A percentile compares a stretch with the other conserved stretches of the same genome.
Evolutionary conservation across 2,797 vertebrate genomes (phyloP).

Genomic region (Arctocebus calabarensis): DNA sequence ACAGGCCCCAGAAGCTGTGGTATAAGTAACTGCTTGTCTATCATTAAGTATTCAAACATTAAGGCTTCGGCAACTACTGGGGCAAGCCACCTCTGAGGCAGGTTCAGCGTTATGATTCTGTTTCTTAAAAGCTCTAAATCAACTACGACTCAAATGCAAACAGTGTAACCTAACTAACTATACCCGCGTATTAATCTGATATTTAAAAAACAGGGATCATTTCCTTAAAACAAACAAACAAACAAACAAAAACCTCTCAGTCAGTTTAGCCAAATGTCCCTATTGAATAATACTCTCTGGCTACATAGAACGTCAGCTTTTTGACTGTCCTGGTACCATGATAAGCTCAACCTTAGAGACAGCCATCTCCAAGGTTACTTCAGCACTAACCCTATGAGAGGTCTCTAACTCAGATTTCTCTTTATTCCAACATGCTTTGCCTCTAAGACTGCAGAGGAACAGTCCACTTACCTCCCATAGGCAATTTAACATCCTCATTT

Average conservation of each 20-base stretch:
- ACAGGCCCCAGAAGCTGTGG: background rate
- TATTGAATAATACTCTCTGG: background rate
- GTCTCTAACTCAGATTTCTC: background rate
- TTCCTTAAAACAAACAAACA: too few species aligned
- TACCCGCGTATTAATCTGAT: too few species aligned
- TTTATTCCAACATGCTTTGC: background rate
- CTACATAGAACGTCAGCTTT: background rate
- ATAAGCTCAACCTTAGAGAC: background rate
- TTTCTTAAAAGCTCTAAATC: conserved; percentile 1
- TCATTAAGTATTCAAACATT: background rate
- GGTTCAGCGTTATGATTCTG: background rate
- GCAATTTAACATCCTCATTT: background rate
- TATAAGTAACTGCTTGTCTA: background rate
- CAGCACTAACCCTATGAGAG: background rate
- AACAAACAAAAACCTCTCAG: background rate
- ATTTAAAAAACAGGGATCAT: too few species aligned
- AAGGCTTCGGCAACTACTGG: background rate
- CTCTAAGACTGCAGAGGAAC: background rate
- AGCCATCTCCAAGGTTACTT: background rate
- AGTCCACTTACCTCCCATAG: background rate
- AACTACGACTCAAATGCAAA: too few species aligned
- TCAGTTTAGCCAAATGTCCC: background rate
- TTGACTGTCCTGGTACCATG: background rate
- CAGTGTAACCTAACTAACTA: too few species aligned
- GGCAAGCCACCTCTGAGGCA: background rate